These are phyloP conservation scores for Geopemphigus sp. DNA, from an alignment of 1,140 invertebrate species.

Conservation along the genomic window DNA sequence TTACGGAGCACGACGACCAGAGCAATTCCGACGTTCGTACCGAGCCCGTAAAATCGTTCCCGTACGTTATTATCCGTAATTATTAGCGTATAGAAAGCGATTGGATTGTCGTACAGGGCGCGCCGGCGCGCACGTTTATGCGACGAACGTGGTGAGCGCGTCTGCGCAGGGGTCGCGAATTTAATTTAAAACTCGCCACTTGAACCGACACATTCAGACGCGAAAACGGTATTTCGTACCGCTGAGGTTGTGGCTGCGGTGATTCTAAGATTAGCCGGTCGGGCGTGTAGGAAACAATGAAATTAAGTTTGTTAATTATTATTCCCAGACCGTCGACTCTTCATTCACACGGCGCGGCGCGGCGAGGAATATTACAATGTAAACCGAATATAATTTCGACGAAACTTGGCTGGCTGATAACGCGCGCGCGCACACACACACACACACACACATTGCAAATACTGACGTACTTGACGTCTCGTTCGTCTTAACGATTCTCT, in stretches of 20 bases:
- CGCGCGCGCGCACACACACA: too few species aligned
- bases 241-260: slow-evolving; percentile 1
- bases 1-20: too few species aligned
- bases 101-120: background rate
- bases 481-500: slow-evolving; percentile 26
- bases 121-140: too few species aligned
- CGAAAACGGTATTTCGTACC: slow-evolving; percentile 25
- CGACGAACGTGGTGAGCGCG: background rate
- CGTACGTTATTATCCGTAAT: too few species aligned
- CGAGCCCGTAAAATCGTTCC: too few species aligned
- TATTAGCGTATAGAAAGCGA: too few species aligned
- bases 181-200: slow-evolving; percentile 45
- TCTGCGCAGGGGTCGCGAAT: background rate
- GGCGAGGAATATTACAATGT: slow-evolving; percentile 21
- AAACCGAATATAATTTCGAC: slow-evolving; percentile 32
- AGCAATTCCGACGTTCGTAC: too few species aligned
- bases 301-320: slow-evolving; percentile 48
- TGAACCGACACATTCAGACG: slow-evolving; percentile 30
- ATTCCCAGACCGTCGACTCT: slow-evolving; percentile 9
- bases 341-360: background rate
- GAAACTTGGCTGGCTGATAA: slow-evolving; percentile 28
- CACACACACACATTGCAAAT: too few species aligned
- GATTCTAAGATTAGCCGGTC: slow-evolving; percentile 39
- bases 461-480: slow-evolving; percentile 27
- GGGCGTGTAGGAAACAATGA: slow-evolving; percentile 34